phyloP scores from a whole-genome alignment of 2,888 invertebrate genomes.

The Eucera pruinosa region DNA sequence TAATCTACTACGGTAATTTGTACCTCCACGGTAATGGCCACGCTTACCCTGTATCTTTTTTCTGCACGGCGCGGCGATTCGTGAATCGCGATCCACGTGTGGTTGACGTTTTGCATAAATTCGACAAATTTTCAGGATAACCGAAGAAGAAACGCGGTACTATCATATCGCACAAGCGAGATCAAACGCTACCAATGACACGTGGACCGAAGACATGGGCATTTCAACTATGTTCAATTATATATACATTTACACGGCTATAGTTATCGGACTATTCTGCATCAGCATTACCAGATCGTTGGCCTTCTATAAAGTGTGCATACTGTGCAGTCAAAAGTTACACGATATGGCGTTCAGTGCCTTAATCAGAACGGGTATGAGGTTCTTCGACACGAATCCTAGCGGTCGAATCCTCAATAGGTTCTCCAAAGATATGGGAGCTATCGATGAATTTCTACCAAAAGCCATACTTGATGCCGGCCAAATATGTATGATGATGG shows the following conservation, averaged over 20 bases:
- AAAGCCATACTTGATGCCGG: constrained; percentile 88
- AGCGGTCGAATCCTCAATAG: constrained; percentile 92
- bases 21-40: too few species aligned
- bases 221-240: constrained; percentile 82
- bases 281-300: constrained; percentile 85
- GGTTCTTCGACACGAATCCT: constrained; percentile 94
- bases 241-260: constrained; percentile 87
- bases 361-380: constrained; percentile 86
- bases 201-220: constrained; percentile 66
- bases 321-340: constrained; percentile 85
- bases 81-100: too few species aligned
- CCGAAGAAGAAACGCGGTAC: constrained; percentile 84
- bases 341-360: constrained; percentile 86
- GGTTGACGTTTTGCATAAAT: too few species aligned
- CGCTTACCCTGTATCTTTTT: too few species aligned
- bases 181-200: constrained; percentile 31
- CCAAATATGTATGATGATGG: constrained; percentile 83
- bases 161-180: constrained; percentile 19
- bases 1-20: too few species aligned
- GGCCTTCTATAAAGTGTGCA: constrained; percentile 84
- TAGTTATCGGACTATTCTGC: constrained; percentile 84
- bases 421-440: constrained; percentile 93
- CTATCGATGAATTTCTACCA: constrained; percentile 90
- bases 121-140: constrained; percentile 85
- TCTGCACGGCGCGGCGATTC: too few species aligned